Evolutionary conservation across 2,797 vertebrate genomes (phyloP), one percentile per base, ranked within the genome.

Genomic region (Crotalus adamanteus): DNA sequence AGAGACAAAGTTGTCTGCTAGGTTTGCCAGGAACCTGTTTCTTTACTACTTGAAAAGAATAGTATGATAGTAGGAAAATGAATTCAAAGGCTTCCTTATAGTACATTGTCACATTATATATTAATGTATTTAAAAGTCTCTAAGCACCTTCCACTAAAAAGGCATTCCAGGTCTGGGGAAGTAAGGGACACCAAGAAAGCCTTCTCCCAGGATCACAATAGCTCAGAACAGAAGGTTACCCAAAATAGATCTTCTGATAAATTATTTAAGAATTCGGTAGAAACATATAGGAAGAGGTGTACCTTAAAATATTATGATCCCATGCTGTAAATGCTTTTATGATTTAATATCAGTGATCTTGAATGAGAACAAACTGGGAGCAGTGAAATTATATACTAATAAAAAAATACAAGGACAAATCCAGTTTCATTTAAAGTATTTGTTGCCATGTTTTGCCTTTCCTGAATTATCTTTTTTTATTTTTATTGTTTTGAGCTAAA

Each of bases 401-500:
- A 11, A 9, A 9, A 83, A 83, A 83, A 83, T 83, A 47, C 22
- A 83, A 47, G 20, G 20, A 83, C 22, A 47, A 22, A 25, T 25
- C 73, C 37, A 83, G 2, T 83, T 83, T 25, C 37, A 83, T 42
- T 83, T 47, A 83, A 83, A 86, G 86, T 92, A 73, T 85, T 61
- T 92, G 20, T 28, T 25, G 4, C 42, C 3, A 28, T 88, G 25
- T 16, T 61, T 88, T 60, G 18, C 22, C 42, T 22, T 14, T 28
- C 6, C 59, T 8, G 5, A 60, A 42, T 37, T 60, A 42, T 47
- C 42, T 88, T 53, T 53, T 7, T 53, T 53, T 60, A 92, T 78
- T 93, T 6, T 37, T 73, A 73, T 73, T 37, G 31, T 6, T 59
- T 94, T 90, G 93, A 13, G 91, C 88, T 26, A 93, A 51, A 92